These are phyloP conservation scores for Phortica okadai DNA, from an alignment of 2,888 invertebrate species.

Conservation along the genomic window DNA sequence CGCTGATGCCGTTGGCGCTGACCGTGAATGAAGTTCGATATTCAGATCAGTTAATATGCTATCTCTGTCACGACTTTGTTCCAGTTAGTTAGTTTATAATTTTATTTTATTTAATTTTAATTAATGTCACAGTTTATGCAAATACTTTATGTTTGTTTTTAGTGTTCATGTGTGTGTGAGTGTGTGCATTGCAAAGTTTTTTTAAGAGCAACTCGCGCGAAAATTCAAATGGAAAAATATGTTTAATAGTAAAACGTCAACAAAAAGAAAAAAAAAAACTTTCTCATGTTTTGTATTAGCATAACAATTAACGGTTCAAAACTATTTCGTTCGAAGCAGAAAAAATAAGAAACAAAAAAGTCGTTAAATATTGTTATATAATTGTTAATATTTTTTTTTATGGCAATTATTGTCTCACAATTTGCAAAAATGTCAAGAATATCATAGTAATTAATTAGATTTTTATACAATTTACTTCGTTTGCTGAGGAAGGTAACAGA, in stretches of 20 bases:
- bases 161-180: too few species aligned
- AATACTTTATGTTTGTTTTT: background rate
- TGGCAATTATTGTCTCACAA: too few species aligned
- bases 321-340: constrained; percentile 56
- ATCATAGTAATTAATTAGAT: too few species aligned
- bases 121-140: constrained; percentile 16
- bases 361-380: too few species aligned
- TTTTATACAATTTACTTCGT: too few species aligned
- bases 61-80: constrained; percentile 15
- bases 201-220: too few species aligned
- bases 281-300: constrained; percentile 36
- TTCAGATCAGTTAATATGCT: background rate
- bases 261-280: constrained; percentile 30
- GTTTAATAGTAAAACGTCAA: too few species aligned
- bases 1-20: background rate
- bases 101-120: constrained; percentile 20
- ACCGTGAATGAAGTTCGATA: background rate
- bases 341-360: constrained; percentile 60
- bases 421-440: too few species aligned
- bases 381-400: too few species aligned
- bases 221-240: too few species aligned
- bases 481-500: too few species aligned
- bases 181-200: too few species aligned
- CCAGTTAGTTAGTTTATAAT: background rate
- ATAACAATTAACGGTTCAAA: constrained; percentile 34